phyloP scores from a whole-genome alignment of 2,888 invertebrate genomes.

The Chaitophorus viminalis region DNA sequence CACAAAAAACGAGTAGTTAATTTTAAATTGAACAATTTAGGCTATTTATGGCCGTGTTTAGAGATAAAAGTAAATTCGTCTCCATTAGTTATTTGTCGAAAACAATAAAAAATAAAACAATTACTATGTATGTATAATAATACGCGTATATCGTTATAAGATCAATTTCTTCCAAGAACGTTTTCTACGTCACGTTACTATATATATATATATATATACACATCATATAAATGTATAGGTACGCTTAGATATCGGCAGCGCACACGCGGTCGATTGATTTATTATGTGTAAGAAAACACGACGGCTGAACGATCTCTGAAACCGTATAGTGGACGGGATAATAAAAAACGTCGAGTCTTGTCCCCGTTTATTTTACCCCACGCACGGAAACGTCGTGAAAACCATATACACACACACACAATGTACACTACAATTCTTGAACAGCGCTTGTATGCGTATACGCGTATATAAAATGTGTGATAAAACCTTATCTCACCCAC shows the following conservation, averaged over 20 bases:
- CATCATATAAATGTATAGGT: background rate
- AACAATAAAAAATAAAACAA: background rate
- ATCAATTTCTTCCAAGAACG: background rate
- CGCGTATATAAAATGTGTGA: background rate
- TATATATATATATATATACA: no score
- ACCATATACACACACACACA: background rate
- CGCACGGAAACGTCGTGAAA: background rate
- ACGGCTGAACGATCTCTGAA: background rate
- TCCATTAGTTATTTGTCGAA: no score
- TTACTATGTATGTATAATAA: background rate
- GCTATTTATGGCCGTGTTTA: background rate
- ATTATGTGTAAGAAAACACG: background rate
- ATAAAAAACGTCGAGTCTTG: background rate
- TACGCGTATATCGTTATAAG: background rate
- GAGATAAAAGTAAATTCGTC: no score
- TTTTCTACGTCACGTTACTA: background rate
- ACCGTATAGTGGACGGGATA: background rate
- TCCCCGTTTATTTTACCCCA: background rate
- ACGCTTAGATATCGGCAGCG: background rate
- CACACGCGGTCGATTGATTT: background rate
- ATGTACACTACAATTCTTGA: background rate
- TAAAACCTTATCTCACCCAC: slow-evolving; percentile 35
- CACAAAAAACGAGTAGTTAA: background rate
- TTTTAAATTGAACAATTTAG: background rate
- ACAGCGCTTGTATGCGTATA: background rate